Conservation (phyloP, 1,140 invertebrate species). For the Ruditapes philippinarum region DNA sequence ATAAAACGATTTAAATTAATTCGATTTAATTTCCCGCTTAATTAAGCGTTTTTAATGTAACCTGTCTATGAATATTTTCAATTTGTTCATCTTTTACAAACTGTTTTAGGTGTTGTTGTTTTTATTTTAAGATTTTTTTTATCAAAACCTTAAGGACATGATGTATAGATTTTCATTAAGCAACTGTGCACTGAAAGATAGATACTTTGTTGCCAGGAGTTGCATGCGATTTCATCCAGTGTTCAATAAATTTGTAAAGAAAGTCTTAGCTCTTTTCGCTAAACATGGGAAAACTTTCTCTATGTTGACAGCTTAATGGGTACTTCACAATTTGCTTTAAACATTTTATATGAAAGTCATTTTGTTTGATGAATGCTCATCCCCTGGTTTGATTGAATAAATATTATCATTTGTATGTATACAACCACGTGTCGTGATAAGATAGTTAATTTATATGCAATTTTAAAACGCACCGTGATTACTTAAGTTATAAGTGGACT, state of each 20-base stretch:
- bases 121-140: too few relatives aligned
- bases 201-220: not conserved
- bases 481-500: not conserved
- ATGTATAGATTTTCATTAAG: too few relatives aligned
- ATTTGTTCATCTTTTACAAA: too few relatives aligned
- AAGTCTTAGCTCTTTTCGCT: conserved; percentile 1
- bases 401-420: not conserved
- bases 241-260: not conserved
- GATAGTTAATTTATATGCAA: conserved; percentile 41
- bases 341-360: not conserved
- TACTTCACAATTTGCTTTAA: not conserved
- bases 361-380: conserved; percentile 16
- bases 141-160: too few relatives aligned
- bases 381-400: not conserved
- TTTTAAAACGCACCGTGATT: not conserved
- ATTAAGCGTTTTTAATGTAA: too few relatives aligned
- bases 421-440: not conserved
- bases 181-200: not conserved
- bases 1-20: too few relatives aligned
- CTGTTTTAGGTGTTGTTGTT: too few relatives aligned
- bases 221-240: not conserved
- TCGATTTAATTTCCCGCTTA: too few relatives aligned
- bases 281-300: not conserved
- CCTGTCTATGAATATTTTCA: too few relatives aligned
- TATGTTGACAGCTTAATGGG: not conserved